Evolutionary conservation across 1,140 invertebrate species (phyloP).

Genomic region (Drosophila micromelanica): DNA sequence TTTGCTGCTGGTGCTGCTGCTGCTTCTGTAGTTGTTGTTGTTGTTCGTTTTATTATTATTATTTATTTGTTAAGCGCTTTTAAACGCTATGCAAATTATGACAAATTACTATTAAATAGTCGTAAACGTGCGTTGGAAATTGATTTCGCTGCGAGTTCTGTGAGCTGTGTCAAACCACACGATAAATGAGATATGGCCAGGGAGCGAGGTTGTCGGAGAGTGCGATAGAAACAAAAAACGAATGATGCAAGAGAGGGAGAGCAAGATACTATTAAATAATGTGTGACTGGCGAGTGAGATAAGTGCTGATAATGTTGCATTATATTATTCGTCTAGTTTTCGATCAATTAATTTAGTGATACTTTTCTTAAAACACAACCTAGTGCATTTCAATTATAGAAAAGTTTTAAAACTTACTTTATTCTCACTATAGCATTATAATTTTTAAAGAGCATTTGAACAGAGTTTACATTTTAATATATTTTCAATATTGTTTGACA

Average conservation of each 20-base stretch:
- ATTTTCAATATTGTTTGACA: no score
- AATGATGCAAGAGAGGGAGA: background rate
- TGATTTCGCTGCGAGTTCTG: slow-evolving; percentile 48
- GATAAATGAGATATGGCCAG: slow-evolving; percentile 3
- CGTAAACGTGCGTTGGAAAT: slow-evolving; percentile 64
- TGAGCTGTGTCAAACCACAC: slow-evolving; percentile 8
- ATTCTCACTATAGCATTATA: no score
- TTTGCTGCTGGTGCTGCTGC: slow-evolving; percentile 2
- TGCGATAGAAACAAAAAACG: background rate
- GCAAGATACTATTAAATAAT: background rate
- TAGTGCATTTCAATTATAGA: no score
- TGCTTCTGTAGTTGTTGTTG: background rate
- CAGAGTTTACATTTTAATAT: no score
- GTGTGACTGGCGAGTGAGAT: slow-evolving; percentile 6
- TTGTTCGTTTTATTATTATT: slow-evolving; percentile 37
- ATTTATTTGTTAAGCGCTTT: slow-evolving; percentile 65
- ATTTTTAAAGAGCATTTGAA: no score
- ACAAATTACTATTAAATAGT: slow-evolving; percentile 79
- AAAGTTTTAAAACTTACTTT: no score
- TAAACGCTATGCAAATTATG: slow-evolving; percentile 79
- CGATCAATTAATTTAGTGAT: background rate
- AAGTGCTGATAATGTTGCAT: background rate
- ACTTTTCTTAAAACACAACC: background rate
- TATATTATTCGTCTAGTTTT: background rate
- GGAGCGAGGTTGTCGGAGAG: background rate